A percentile compares a stretch with the other conserved stretches of the same genome.
Conservation (phyloP, 2,797 vertebrate species). For the Limosa lapponica region DNA sequence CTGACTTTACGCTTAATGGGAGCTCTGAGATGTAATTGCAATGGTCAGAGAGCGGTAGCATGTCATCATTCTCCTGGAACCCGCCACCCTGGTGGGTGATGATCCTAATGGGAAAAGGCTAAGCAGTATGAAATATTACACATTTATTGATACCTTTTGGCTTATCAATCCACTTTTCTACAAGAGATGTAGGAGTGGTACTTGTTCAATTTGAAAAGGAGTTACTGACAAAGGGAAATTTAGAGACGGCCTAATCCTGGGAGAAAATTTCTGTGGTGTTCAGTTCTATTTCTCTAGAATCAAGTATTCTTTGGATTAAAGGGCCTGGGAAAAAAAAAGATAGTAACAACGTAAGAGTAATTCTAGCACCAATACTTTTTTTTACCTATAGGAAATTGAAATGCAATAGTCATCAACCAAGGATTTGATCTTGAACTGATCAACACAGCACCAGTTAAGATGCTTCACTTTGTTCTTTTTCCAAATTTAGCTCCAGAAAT, state of each 20-base stretch:
- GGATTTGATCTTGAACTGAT: neutral
- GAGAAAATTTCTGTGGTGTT: neutral
- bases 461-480: neutral
- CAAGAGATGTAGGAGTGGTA: neutral
- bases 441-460: neutral
- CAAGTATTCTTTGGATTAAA: neutral
- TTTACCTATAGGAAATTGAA: neutral
- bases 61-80: neutral
- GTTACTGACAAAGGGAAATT: neutral
- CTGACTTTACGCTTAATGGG: neutral
- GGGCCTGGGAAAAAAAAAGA: neutral
- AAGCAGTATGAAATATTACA: neutral
- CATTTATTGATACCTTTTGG: neutral
- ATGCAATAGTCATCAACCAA: neutral
- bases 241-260: neutral
- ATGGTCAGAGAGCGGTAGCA: neutral
- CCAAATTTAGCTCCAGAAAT: neutral
- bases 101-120: neutral
- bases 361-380: neutral
- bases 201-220: neutral
- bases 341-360: fast-evolving
- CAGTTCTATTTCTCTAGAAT: neutral
- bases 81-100: neutral
- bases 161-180: neutral
- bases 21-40: neutral